Percentiles rank a stretch among this genome's conserved stretches.
phyloP scores from a whole-genome alignment of 2,888 invertebrate genomes.

The Rhagonycha fulva region DNA sequence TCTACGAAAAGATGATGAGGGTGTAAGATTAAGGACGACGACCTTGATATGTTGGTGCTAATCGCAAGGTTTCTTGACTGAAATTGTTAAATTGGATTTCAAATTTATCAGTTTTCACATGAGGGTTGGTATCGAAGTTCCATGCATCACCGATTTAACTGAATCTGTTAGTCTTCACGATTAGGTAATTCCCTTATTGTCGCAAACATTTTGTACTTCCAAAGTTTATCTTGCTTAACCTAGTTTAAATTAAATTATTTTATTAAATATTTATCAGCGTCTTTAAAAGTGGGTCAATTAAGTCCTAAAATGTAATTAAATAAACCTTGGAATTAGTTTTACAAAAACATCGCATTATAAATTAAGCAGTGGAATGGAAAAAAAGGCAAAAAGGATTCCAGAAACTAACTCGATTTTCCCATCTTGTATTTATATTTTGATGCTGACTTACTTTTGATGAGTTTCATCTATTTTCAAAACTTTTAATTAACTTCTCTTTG shows the following conservation, averaged over 20 bases:
- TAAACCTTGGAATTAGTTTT: background rate
- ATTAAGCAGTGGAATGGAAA: background rate
- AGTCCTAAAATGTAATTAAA: background rate
- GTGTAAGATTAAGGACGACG: background rate
- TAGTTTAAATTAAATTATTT: background rate
- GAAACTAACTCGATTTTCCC: background rate
- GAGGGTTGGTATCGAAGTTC: background rate
- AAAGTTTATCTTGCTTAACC: background rate
- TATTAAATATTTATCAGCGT: background rate
- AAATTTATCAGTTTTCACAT: background rate
- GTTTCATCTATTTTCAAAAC: background rate
- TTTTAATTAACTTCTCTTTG: background rate
- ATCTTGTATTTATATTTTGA: background rate
- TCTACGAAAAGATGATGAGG: no score
- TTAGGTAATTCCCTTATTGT: background rate
- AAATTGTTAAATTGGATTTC: background rate
- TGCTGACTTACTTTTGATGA: background rate
- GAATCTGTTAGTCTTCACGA: background rate
- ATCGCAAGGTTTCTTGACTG: background rate
- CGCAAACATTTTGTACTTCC: background rate
- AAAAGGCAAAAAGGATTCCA: background rate
- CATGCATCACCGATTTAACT: background rate
- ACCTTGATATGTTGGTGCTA: background rate
- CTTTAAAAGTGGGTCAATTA: slow-evolving; percentile 1
- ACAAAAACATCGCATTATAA: background rate